phyloP scores from a whole-genome alignment of 2,888 invertebrate species.

The Nudaria mundana region DNA sequence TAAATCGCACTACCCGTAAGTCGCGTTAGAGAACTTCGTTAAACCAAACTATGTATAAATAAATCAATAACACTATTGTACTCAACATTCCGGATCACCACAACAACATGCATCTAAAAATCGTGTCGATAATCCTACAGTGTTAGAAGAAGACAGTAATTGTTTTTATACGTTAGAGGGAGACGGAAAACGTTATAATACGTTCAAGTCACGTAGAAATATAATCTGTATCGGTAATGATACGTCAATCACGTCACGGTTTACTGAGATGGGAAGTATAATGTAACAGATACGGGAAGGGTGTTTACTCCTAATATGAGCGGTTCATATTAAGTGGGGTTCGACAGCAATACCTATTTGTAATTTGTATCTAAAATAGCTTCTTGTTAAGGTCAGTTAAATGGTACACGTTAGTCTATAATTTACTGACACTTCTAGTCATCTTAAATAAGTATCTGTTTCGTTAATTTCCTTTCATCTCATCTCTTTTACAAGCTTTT shows the following conservation, averaged over 20 bases:
- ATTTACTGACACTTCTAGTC: not conserved
- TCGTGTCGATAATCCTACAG: conserved; percentile 43
- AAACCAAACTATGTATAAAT: conserved; percentile 2
- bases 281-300: conserved; percentile 11
- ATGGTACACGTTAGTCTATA: not conserved
- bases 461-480: too few species aligned
- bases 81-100: conserved; percentile 31
- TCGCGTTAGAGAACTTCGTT: too few species aligned
- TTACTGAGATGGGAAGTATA: conserved; percentile 27
- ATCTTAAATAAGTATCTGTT: too few species aligned
- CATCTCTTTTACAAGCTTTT: not conserved
- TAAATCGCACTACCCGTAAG: too few species aligned
- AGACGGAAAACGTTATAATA: conserved; percentile 17
- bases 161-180: conserved; percentile 21
- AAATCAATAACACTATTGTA: conserved; percentile 26
- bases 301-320: conserved; percentile 8
- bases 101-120: conserved; percentile 28
- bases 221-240: conserved; percentile 47
- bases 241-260: conserved; percentile 53
- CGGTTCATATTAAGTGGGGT: conserved; percentile 10
- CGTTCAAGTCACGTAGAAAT: conserved; percentile 47
- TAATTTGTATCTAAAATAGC: not conserved
- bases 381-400: not conserved
- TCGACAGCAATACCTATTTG: conserved; percentile 7
- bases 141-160: conserved; percentile 22